These are phyloP conservation scores for Xylophagus ater DNA, from an alignment of 2,888 invertebrate species.

Conservation along the genomic window DNA sequence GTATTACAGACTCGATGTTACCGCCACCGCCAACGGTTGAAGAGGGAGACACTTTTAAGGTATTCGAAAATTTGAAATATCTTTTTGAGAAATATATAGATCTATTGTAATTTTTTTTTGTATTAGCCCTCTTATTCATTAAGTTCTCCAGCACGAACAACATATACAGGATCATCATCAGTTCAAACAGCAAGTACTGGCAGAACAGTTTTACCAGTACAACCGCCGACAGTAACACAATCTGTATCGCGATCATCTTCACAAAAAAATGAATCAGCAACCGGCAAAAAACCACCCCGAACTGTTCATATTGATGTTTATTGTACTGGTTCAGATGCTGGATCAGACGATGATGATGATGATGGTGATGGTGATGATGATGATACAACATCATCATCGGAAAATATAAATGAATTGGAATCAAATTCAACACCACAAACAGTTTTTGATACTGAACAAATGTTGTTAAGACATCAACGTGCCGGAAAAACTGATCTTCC, in stretches of 20 bases:
- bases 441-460: slow-evolving; percentile 51
- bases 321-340: slow-evolving; percentile 52
- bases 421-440: slow-evolving; percentile 50
- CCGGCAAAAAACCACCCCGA: slow-evolving; percentile 42
- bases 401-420: slow-evolving; percentile 31
- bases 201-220: slow-evolving; percentile 17
- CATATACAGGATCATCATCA: slow-evolving; percentile 31
- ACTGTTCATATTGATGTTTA: slow-evolving; percentile 67
- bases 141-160: slow-evolving; percentile 25
- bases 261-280: too few species aligned
- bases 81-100: too few species aligned
- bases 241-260: slow-evolving; percentile 11
- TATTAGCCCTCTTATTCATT: slow-evolving; percentile 21
- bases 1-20: slow-evolving; percentile 25
- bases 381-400: slow-evolving; percentile 22
- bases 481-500: slow-evolving; percentile 41
- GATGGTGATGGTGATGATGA: slow-evolving; percentile 22
- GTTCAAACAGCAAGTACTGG: slow-evolving; percentile 27
- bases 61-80: too few species aligned
- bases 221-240: slow-evolving; percentile 15
- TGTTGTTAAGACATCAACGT: slow-evolving; percentile 48
- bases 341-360: slow-evolving; percentile 33
- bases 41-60: slow-evolving; percentile 36
- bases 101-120: slow-evolving; percentile 3
- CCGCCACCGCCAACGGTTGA: slow-evolving; percentile 22